A percentile compares a stretch with the other conserved stretches of the same genome.
Conservation (phyloP, 2,888 invertebrate species). For the Cremastinae sp. region DNA sequence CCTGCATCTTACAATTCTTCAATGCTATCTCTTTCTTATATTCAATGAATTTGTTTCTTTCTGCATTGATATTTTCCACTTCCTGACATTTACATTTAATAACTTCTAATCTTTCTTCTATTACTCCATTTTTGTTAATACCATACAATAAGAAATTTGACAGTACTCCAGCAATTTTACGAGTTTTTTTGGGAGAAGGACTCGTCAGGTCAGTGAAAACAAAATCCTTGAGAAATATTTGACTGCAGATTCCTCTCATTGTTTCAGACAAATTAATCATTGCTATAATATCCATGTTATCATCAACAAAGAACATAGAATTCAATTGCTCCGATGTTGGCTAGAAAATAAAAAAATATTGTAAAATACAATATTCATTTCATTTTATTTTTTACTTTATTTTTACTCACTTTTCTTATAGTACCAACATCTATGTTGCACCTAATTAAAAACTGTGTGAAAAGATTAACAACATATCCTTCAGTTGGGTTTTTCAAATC, state of each 20-base stretch:
- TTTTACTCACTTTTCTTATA: constrained; percentile 64
- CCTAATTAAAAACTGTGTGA: constrained; percentile 64
- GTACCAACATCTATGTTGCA: constrained; percentile 64
- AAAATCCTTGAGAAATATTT: constrained; percentile 69
- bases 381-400: not conserved
- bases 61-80: constrained; percentile 54
- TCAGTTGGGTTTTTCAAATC: constrained; percentile 70
- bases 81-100: constrained; percentile 20
- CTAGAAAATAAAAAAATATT: constrained; percentile 52
- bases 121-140: constrained; percentile 55
- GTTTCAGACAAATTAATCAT: constrained; percentile 68
- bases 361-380: not conserved
- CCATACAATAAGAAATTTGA: constrained; percentile 70
- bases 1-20: constrained; percentile 60
- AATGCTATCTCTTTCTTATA: constrained; percentile 58
- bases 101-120: constrained; percentile 58
- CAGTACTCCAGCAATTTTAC: constrained; percentile 66
- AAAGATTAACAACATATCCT: constrained; percentile 67
- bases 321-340: constrained; percentile 65
- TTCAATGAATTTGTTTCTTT: constrained; percentile 52
- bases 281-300: constrained; percentile 63
- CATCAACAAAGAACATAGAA: constrained; percentile 37
- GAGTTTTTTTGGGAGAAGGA: constrained; percentile 69
- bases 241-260: constrained; percentile 62
- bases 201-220: constrained; percentile 68